Percentiles rank a stretch among this genome's conserved stretches.
phyloP scores from a whole-genome alignment of 2,113 vertebrate genomes.

The Lampris megalopsis region DNA sequence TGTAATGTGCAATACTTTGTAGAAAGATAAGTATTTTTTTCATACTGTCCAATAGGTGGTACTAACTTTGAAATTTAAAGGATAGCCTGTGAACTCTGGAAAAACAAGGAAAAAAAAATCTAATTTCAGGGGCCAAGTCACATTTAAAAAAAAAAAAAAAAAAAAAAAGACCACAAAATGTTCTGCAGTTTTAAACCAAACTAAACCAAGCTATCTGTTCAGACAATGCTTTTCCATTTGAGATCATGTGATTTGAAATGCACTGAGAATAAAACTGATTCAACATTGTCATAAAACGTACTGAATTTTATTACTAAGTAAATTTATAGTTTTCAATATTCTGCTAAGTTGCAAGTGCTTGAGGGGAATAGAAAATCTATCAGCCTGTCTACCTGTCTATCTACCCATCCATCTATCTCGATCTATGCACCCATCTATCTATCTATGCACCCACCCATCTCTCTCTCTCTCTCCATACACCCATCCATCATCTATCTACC shows the following conservation, averaged over 20 bases:
- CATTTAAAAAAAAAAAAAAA: constrained; percentile 17
- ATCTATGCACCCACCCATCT: constrained; percentile 6
- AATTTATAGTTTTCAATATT: constrained; percentile 1
- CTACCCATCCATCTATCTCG: too few relatives aligned
- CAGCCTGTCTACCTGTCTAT: constrained; percentile 24
- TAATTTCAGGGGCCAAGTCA: constrained; percentile 59
- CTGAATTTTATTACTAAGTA: constrained; percentile 11
- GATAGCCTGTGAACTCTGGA: constrained; percentile 37
- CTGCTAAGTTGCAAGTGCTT: constrained; percentile 19
- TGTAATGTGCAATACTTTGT: constrained; percentile 82
- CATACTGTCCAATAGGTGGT: constrained; percentile 44
- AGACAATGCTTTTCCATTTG: constrained; percentile 16
- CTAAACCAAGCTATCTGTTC: constrained; percentile 22
- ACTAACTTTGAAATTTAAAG: constrained; percentile 25
- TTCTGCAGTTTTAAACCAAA: constrained; percentile 49
- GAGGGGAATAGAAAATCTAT: constrained; percentile 34
- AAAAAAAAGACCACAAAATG: constrained; percentile 14
- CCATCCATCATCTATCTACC: constrained; percentile 1
- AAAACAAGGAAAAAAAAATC: constrained; percentile 22
- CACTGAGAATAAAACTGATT: constrained; percentile 51
- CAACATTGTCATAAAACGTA: constrained; percentile 24
- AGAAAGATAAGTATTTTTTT: constrained; percentile 70
- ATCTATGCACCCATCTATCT: constrained; percentile 23
- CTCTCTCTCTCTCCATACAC: background rate
- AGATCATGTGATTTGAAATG: constrained; percentile 54